Conservation (phyloP, 2,797 vertebrate species). For the Emydoidea blandingii region DNA sequence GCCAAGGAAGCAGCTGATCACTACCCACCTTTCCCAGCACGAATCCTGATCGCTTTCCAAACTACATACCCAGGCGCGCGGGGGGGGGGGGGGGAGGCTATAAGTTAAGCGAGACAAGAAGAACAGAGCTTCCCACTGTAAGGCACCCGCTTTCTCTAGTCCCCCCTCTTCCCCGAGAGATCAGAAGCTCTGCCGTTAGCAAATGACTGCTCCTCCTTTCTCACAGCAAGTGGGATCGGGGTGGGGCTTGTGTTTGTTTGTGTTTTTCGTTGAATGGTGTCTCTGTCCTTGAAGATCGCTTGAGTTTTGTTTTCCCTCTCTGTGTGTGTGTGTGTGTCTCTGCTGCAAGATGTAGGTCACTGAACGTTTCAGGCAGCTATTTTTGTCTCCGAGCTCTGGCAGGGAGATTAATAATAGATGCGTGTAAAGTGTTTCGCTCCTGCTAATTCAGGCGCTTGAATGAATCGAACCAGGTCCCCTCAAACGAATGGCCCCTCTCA, state of each 20-base stretch:
- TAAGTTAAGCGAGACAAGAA: not conserved
- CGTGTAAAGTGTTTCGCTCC: slow-evolving; percentile 76
- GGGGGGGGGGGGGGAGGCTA: not conserved
- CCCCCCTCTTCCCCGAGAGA: slow-evolving; percentile 10
- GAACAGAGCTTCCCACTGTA: not conserved
- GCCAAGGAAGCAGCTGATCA: not conserved
- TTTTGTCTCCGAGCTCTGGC: slow-evolving; percentile 79
- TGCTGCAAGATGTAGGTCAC: slow-evolving; percentile 82
- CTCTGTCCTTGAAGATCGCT: not conserved
- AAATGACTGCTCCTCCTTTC: not conserved
- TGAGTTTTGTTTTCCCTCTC: slow-evolving; percentile 45
- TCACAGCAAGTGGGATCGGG: not conserved
- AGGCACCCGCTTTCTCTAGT: not conserved
- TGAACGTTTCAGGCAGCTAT: slow-evolving; percentile 81
- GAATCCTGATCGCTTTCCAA: not conserved
- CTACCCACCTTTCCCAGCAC: not conserved
- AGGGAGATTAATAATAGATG: slow-evolving; percentile 85
- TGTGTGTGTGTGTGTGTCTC: not conserved
- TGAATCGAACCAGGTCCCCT: not conserved
- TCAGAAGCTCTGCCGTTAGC: not conserved
- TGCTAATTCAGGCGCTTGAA: slow-evolving; percentile 61
- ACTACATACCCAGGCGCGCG: not conserved
- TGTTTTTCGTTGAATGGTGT: not conserved
- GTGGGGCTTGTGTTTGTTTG: not conserved
- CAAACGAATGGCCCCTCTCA: not conserved